phyloP scores from a whole-genome alignment of 2,888 invertebrate genomes.

The Coenonympha arcania region DNA sequence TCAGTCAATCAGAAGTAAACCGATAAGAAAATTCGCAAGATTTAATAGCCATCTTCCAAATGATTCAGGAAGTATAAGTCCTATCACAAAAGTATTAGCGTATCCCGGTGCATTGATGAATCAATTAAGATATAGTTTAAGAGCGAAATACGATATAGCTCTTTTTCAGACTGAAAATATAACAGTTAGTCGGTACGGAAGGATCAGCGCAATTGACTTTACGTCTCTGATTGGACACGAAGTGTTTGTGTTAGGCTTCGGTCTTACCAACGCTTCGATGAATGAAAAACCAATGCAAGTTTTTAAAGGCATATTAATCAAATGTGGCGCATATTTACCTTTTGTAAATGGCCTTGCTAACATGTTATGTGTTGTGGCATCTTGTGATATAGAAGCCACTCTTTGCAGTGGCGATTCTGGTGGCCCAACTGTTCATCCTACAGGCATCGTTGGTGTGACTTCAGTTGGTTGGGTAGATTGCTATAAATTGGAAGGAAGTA shows the following conservation, averaged over 20 bases:
- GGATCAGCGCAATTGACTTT: constrained; percentile 1
- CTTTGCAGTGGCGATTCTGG: constrained; percentile 11
- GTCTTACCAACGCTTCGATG: not conserved
- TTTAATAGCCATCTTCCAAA: constrained; percentile 5
- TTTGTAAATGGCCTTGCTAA: not conserved
- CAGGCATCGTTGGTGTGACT: constrained; percentile 3
- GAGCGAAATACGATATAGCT: not conserved
- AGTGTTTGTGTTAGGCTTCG: not conserved
- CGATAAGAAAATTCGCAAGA: not conserved
- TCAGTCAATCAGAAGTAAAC: not conserved
- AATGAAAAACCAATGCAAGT: not conserved
- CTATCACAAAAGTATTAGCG: not conserved
- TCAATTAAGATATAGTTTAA: too few relatives aligned
- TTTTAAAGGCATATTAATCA: not conserved
- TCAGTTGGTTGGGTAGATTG: not conserved
- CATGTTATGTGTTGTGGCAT: not conserved
- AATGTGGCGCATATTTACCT: not conserved
- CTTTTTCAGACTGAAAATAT: not conserved
- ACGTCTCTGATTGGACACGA: not conserved
- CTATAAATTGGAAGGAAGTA: not conserved
- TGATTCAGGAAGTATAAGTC: not conserved
- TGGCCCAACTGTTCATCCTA: constrained; percentile 5
- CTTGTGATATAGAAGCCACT: not conserved
- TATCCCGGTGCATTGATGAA: not conserved
- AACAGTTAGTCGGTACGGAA: not conserved